Conservation (phyloP, 2,888 invertebrate species). For the Drosophila villosipedis region DNA sequence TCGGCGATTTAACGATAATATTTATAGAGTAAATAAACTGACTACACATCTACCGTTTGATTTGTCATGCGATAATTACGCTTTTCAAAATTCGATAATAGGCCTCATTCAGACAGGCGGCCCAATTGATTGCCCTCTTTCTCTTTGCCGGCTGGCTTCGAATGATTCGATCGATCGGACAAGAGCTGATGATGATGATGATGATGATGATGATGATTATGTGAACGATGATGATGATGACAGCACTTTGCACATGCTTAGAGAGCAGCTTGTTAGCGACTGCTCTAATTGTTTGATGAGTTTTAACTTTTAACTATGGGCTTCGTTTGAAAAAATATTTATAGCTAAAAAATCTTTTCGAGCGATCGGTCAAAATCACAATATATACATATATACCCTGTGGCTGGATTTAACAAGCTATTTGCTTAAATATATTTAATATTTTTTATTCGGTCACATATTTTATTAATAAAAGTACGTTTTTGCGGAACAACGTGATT, state of each 20-base stretch:
- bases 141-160: neutral
- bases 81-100: conserved; percentile 78
- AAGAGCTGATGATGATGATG: conserved; percentile 17
- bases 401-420: neutral
- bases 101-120: conserved; percentile 65
- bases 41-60: conserved; percentile 61
- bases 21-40: conserved; percentile 75
- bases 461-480: no score
- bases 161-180: conserved; percentile 37
- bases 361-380: neutral
- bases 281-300: conserved; percentile 64
- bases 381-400: neutral
- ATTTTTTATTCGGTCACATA: neutral
- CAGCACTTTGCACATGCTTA: conserved; percentile 39
- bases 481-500: no score
- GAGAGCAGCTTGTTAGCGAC: conserved; percentile 59
- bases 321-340: neutral
- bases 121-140: conserved; percentile 45
- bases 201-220: conserved; percentile 9
- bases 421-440: neutral
- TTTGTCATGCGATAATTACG: conserved; percentile 80
- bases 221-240: conserved; percentile 41
- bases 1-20: conserved; percentile 54
- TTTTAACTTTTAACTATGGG: conserved; percentile 21
- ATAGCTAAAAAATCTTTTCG: neutral